Percentiles rank a stretch among this genome's conserved stretches.
phyloP scores from a whole-genome alignment of 2,113 vertebrate genomes.

The Gallinago undulata region DNA sequence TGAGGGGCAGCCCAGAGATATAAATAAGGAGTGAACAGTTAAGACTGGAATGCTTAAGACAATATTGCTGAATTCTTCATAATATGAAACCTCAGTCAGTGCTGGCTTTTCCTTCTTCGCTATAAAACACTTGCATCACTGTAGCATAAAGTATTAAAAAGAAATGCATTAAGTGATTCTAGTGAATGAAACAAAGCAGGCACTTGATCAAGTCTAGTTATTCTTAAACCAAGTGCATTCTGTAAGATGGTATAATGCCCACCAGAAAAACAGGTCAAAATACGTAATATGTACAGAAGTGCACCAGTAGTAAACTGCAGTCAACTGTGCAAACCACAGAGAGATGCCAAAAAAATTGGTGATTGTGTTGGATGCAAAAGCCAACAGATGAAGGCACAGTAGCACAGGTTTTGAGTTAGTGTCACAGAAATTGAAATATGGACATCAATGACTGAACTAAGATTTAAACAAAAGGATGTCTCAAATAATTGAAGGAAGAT shows the following conservation, averaged over 20 bases:
- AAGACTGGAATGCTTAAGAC: neutral
- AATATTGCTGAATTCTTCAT: conserved; percentile 7
- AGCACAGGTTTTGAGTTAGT: neutral
- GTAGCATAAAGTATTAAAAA: neutral
- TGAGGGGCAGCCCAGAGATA: neutral
- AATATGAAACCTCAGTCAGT: neutral
- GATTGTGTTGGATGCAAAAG: neutral
- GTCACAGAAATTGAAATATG: neutral
- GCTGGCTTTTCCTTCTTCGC: neutral
- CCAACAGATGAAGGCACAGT: neutral
- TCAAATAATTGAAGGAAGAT: neutral
- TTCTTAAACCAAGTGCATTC: neutral
- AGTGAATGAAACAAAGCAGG: neutral
- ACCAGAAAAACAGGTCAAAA: neutral
- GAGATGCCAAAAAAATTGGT: neutral
- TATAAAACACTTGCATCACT: neutral
- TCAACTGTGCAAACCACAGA: neutral
- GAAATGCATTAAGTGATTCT: neutral
- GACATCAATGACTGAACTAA: neutral
- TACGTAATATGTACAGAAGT: neutral
- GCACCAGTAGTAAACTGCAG: neutral
- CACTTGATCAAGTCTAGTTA: neutral
- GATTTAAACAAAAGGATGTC: neutral
- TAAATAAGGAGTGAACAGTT: neutral
- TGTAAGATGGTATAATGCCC: neutral